Conservation (phyloP, 2,888 invertebrate species). For the Ametastegia equiseti region DNA sequence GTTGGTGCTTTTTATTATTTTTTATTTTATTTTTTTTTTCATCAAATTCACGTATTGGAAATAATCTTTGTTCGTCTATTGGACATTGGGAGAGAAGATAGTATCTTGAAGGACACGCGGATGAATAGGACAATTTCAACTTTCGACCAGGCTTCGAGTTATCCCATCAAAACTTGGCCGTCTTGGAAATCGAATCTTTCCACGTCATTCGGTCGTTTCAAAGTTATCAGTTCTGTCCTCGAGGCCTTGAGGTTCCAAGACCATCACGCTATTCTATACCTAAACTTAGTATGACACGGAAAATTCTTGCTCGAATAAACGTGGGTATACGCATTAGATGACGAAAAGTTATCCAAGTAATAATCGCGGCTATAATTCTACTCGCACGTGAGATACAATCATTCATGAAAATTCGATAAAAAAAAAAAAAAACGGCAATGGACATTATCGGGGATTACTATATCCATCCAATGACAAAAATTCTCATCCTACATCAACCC, state of each 20-base stretch:
- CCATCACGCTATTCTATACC: background rate
- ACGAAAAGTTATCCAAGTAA: background rate
- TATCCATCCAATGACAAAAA: no score
- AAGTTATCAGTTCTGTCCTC: slow-evolving; percentile 3
- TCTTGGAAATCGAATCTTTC: slow-evolving; percentile 17
- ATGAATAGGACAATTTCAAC: slow-evolving; percentile 4
- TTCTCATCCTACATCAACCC: no score
- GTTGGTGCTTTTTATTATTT: background rate
- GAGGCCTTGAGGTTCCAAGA: background rate
- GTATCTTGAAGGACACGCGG: background rate
- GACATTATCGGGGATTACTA: no score
- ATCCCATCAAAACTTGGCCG: slow-evolving; percentile 6
- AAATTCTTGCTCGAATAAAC: background rate
- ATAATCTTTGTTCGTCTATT: no score
- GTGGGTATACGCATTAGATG: background rate
- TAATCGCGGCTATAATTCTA: background rate
- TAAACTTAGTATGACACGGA: background rate
- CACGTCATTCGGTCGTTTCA: slow-evolving; percentile 6
- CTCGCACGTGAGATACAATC: background rate
- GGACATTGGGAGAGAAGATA: background rate
- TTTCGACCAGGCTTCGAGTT: background rate
- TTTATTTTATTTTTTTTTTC: no score
- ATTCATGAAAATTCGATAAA: no score
- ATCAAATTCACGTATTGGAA: background rate
- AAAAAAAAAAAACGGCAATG: no score